phyloP scores from a whole-genome alignment of 2,888 invertebrate genomes.

The Callinectes sapidus region DNA sequence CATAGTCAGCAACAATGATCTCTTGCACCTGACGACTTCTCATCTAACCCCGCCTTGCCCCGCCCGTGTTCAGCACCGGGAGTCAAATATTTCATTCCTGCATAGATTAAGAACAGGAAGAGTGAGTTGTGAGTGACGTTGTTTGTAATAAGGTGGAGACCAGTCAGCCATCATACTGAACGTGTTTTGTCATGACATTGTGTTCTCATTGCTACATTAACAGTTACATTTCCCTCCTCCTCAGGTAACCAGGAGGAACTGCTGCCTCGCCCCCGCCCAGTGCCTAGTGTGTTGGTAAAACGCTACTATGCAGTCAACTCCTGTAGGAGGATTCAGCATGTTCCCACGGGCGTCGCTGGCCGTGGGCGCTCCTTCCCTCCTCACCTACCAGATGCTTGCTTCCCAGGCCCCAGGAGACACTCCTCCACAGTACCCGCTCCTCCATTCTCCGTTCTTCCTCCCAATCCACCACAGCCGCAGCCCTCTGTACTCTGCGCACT shows the following conservation, averaged over 20 bases:
- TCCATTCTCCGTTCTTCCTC: slow-evolving; percentile 60
- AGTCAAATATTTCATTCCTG: neutral
- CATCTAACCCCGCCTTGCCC: neutral
- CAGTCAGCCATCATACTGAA: neutral
- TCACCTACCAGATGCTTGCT: slow-evolving; percentile 63
- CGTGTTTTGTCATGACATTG: neutral
- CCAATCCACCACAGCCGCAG: slow-evolving; percentile 56
- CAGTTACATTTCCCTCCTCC: neutral
- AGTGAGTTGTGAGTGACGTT: neutral
- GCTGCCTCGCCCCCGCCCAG: neutral
- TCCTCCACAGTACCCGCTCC: slow-evolving; percentile 52
- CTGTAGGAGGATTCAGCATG: slow-evolving; percentile 54
- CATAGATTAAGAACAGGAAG: neutral
- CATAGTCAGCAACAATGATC: neutral
- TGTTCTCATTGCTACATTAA: neutral
- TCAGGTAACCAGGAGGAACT: neutral
- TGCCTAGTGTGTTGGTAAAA: neutral
- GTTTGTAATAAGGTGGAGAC: neutral
- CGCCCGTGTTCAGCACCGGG: neutral
- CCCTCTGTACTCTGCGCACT: slow-evolving; percentile 51
- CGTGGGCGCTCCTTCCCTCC: slow-evolving; percentile 50
- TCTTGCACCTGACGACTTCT: neutral
- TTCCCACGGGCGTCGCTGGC: slow-evolving; percentile 55
- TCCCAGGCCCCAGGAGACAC: slow-evolving; percentile 45
- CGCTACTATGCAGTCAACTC: slow-evolving; percentile 59